Conservation (phyloP, 2,113 vertebrate species). For the Taxidea taxus region DNA sequence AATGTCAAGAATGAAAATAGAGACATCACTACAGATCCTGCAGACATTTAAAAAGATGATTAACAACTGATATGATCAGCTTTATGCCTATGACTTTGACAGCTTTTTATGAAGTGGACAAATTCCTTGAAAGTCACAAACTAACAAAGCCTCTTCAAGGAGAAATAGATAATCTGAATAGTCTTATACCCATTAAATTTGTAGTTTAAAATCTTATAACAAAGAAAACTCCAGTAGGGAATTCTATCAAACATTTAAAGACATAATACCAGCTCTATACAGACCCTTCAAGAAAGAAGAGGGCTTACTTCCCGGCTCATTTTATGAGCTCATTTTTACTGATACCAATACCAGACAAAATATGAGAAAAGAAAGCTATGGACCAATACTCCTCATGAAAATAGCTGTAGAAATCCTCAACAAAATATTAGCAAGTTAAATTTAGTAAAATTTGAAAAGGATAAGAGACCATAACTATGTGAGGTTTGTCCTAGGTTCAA, state of each 20-base stretch:
- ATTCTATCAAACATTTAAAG: not conserved
- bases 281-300: not conserved
- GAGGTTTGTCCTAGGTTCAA: not conserved
- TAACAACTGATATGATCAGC: not conserved
- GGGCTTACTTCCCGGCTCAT: not conserved
- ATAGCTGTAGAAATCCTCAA: not conserved
- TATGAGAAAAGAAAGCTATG: not conserved
- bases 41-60: not conserved
- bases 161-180: not conserved
- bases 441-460: not conserved
- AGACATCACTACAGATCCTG: not conserved
- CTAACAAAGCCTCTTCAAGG: not conserved
- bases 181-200: not conserved
- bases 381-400: not conserved
- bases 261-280: not conserved
- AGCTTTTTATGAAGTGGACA: not conserved
- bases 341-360: not conserved
- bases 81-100: not conserved
- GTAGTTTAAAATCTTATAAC: not conserved
- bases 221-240: not conserved
- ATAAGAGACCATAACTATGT: not conserved
- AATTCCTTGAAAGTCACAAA: slow-evolving; percentile 5
- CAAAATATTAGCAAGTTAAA: not conserved
- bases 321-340: not conserved
- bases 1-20: not conserved